These are phyloP conservation scores for Brachionus sp. DNA, from an alignment of 1,140 invertebrate genomes.

Conservation along the genomic window DNA sequence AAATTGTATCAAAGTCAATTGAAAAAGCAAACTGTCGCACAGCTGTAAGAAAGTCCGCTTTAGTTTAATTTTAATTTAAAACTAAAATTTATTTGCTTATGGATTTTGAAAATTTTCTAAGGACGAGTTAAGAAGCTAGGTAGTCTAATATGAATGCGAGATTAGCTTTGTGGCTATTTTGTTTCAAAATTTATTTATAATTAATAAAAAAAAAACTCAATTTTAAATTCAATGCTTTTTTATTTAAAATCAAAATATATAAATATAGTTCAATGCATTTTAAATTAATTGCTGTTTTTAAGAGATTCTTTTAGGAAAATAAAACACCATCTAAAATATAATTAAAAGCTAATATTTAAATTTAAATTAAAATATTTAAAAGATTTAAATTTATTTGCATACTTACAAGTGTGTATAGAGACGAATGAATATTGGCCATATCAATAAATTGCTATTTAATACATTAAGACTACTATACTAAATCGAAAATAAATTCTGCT, in stretches of 20 bases:
- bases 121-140: not conserved
- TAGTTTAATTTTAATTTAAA: not conserved
- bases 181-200: not conserved
- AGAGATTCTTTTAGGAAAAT: too few species aligned
- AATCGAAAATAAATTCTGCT: not conserved
- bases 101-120: not conserved
- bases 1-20: conserved; percentile 15
- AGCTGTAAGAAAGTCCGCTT: not conserved
- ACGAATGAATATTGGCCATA: not conserved
- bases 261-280: too few species aligned
- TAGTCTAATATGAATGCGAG: not conserved
- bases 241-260: too few species aligned
- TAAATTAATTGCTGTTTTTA: too few species aligned
- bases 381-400: conserved; percentile 6
- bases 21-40: not conserved
- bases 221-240: not conserved
- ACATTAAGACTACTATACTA: not conserved
- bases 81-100: not conserved
- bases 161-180: not conserved
- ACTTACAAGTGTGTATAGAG: not conserved
- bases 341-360: conserved; percentile 7
- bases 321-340: not conserved
- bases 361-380: not conserved
- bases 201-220: not conserved
- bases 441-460: not conserved